Evolutionary conservation across 1,140 invertebrate species (phyloP).

Genomic region (Conus ventricosus): DNA sequence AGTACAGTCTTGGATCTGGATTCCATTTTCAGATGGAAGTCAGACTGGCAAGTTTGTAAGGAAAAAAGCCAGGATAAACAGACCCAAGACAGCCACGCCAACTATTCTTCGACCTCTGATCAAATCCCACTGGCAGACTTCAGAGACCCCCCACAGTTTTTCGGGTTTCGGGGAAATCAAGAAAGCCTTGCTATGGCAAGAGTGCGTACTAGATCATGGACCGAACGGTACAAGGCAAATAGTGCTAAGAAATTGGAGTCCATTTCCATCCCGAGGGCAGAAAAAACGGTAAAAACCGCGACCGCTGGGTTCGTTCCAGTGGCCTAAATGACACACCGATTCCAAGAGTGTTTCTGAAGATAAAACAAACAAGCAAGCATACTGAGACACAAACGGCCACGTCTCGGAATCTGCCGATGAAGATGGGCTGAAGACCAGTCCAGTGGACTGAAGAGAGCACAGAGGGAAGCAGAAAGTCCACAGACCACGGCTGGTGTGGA

Average conservation of each 20-base stretch:
- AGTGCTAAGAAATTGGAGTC: neutral
- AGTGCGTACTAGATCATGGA: constrained; percentile 17
- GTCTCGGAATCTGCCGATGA: neutral
- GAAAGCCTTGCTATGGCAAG: neutral
- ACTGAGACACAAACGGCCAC: neutral
- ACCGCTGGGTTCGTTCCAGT: neutral
- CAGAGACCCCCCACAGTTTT: neutral
- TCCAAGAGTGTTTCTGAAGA: neutral
- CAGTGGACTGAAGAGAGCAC: neutral
- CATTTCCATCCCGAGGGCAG: constrained; percentile 13
- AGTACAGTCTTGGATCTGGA: neutral
- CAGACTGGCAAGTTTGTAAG: neutral
- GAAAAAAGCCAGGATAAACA: neutral
- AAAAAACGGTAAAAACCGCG: neutral
- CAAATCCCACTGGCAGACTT: too few relatives aligned
- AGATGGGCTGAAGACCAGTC: neutral
- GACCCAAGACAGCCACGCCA: neutral
- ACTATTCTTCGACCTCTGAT: neutral
- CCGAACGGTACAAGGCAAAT: neutral
- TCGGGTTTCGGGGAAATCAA: too few relatives aligned
- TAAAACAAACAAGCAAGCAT: too few relatives aligned
- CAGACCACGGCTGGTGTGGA: neutral
- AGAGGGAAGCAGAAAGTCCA: neutral
- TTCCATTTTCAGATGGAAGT: neutral
- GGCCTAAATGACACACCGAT: neutral